Base-by-base conservation (phyloP, 1,140 invertebrate genomes). In the Anastatus disparis region DNA sequence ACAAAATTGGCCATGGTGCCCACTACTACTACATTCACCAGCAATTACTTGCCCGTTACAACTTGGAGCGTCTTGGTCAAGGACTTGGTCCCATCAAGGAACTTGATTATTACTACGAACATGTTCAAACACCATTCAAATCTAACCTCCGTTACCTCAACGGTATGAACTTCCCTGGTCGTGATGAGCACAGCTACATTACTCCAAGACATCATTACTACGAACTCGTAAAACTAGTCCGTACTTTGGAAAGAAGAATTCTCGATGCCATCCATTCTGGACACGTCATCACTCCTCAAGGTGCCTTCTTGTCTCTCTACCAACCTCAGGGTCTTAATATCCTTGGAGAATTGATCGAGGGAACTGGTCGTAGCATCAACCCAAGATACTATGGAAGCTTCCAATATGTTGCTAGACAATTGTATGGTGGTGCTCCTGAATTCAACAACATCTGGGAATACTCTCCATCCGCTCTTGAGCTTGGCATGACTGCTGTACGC, bases 221-320 rank as follows among this genome's bases (percentile, higher is more conserved):
- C 17, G 65, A 82, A 24, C 81, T 85, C 46, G 70, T 85, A 15
- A 71, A 83, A n/a, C 65, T 87, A 24, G 85, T 89, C 42, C 81
- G 86, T 35, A 77, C 85, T 44, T 87, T 90, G 72, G 89, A 91
- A 72, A 83, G 81, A 58, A 89, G 91, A 73, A 88, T 93, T 50
- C 84, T 87, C 31, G 87, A 91, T 50, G 89, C 90, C 71, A 91
- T 93, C 55, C 87, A 90, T 8, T 83, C 87, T 66, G 91, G 91
- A 70, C 88, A 85, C 75, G 85, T 92, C 59, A 86, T 87, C 77
- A 88, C 87, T 2, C 77, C 82, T 17, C 79, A 82, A 70, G 81
- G 80, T 29, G 53, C 71, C 0, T 76, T 83, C 55, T 67, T 86
- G 2, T 83, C 82, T 50, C 78, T 87, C 20, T 84, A 84, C 40